Evolutionary conservation across 2,888 invertebrate genomes (phyloP).

Genomic region (Salticus scenicus): DNA sequence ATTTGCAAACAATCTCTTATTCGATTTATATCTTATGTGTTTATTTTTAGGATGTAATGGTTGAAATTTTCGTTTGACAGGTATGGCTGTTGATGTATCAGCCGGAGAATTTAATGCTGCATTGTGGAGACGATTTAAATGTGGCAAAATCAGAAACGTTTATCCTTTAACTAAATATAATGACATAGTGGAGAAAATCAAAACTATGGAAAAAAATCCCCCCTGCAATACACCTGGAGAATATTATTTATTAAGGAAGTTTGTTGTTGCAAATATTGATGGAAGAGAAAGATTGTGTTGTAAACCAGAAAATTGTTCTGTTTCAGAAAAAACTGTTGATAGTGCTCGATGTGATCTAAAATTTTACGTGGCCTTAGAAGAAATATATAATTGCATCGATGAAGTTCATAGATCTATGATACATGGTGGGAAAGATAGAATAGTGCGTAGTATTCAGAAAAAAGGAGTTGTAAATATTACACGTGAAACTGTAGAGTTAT

Average conservation of each 20-base stretch:
- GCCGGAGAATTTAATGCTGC: constrained; percentile 58
- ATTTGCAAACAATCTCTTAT: not conserved
- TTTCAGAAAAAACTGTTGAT: constrained; percentile 28
- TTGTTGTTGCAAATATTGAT: constrained; percentile 53
- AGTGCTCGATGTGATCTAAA: constrained; percentile 1
- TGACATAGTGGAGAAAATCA: constrained; percentile 64
- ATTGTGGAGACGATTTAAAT: constrained; percentile 55
- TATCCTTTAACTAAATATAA: constrained; percentile 60
- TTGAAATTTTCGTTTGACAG: not conserved
- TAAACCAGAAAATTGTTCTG: constrained; percentile 41
- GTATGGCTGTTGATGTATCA: constrained; percentile 45
- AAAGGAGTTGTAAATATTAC: constrained; percentile 62
- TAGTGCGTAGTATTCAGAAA: constrained; percentile 56
- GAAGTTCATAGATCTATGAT: constrained; percentile 57
- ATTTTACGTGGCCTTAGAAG: constrained; percentile 64
- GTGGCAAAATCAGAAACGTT: constrained; percentile 62
- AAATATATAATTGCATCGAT: constrained; percentile 53
- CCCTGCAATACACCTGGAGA: constrained; percentile 62
- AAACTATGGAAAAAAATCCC: constrained; percentile 55
- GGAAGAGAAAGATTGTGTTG: constrained; percentile 58
- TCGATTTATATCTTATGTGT: not conserved
- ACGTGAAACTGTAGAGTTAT: constrained; percentile 58
- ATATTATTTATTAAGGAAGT: constrained; percentile 60
- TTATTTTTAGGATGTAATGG: not conserved
- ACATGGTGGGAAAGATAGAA: constrained; percentile 57